Conservation (phyloP, 2,797 vertebrate genomes). For the Acropternis orthonyx region DNA sequence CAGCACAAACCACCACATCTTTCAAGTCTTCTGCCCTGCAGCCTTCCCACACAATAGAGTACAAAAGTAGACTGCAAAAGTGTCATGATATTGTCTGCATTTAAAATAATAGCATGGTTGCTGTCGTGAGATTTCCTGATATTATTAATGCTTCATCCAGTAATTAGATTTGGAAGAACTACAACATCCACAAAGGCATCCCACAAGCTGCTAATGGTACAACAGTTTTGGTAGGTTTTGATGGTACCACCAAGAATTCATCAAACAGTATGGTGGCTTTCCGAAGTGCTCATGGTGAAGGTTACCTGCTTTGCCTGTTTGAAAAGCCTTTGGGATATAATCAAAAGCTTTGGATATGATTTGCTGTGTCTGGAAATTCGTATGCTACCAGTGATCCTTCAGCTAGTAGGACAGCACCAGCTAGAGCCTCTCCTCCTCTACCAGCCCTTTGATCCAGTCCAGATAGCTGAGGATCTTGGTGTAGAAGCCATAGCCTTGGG, state of each 20-base stretch:
- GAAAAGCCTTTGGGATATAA: neutral
- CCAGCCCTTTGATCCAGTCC: constrained; percentile 77
- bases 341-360: neutral
- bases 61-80: neutral
- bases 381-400: neutral
- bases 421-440: constrained; percentile 21
- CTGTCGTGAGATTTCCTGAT: neutral
- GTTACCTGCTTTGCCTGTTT: neutral
- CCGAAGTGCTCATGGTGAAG: neutral
- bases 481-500: constrained; percentile 78
- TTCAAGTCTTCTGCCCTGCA: neutral
- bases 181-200: neutral
- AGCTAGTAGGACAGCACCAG: neutral
- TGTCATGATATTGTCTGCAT: neutral
- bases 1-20: neutral
- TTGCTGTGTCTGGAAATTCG: neutral
- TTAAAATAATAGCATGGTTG: neutral
- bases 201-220: neutral
- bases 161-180: neutral
- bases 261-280: neutral
- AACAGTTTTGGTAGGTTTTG: neutral
- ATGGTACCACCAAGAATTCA: neutral
- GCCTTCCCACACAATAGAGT: neutral
- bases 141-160: neutral
- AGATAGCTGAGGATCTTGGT: constrained; percentile 77